These are phyloP conservation scores for Tribolium freemani DNA, from an alignment of 2,888 invertebrate genomes.

Conservation along the genomic window DNA sequence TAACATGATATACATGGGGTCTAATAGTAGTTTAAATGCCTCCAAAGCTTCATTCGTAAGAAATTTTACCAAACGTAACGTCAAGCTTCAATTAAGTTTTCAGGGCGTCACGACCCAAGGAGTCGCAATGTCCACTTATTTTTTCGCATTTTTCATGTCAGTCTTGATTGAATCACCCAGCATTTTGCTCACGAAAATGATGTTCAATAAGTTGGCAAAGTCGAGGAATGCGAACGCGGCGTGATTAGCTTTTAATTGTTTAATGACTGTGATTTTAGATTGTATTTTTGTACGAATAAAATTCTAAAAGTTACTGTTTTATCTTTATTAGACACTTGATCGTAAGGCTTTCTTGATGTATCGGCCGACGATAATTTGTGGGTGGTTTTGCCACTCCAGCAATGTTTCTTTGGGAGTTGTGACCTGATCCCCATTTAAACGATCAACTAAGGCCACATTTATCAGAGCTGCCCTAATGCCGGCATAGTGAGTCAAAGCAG, in stretches of 20 bases:
- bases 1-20: slow-evolving; percentile 66
- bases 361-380: slow-evolving; percentile 86
- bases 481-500: slow-evolving; percentile 93
- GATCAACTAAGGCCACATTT: slow-evolving; percentile 92
- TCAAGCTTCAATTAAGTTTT: slow-evolving; percentile 36
- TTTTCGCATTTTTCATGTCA: slow-evolving; percentile 62
- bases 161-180: slow-evolving; percentile 66
- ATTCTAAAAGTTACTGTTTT: background rate
- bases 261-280: slow-evolving; percentile 9
- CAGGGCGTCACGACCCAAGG: slow-evolving; percentile 61
- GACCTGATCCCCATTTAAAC: slow-evolving; percentile 95
- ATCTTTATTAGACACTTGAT: background rate
- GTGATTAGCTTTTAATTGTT: background rate
- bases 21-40: slow-evolving; percentile 59
- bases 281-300: background rate
- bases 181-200: slow-evolving; percentile 62
- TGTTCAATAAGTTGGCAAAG: slow-evolving; percentile 45
- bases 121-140: slow-evolving; percentile 58
- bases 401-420: slow-evolving; percentile 89
- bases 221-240: slow-evolving; percentile 1
- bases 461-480: slow-evolving; percentile 94
- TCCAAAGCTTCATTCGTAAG: slow-evolving; percentile 65
- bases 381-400: slow-evolving; percentile 91
- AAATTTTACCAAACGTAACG: slow-evolving; percentile 2
- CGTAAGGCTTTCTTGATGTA: slow-evolving; percentile 72